Conservation (phyloP, 2,888 invertebrate genomes). For the Pogonocherus hispidulus region DNA sequence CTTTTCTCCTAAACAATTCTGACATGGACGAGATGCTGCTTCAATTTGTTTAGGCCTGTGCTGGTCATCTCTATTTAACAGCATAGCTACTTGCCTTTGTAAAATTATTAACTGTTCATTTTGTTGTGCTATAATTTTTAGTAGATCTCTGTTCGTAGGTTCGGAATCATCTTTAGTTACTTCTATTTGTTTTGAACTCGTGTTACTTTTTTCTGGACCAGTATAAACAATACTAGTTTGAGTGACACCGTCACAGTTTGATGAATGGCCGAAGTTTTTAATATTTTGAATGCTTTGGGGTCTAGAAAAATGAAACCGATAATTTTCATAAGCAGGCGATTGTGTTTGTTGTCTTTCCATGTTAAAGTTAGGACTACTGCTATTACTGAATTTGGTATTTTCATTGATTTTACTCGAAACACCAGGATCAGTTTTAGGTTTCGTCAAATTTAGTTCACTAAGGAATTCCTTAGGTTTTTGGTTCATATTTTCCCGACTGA, state of each 20-base stretch:
- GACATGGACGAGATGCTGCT: slow-evolving; percentile 48
- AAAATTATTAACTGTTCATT: slow-evolving; percentile 77
- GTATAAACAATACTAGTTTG: slow-evolving; percentile 36
- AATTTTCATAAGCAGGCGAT: background rate
- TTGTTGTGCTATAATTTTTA: slow-evolving; percentile 74
- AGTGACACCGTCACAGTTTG: slow-evolving; percentile 45
- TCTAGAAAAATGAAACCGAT: background rate
- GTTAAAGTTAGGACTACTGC: background rate
- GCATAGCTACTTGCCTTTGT: slow-evolving; percentile 76
- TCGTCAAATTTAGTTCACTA: background rate
- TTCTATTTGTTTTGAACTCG: slow-evolving; percentile 34
- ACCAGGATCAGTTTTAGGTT: background rate
- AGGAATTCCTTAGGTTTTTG: background rate
- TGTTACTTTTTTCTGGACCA: slow-evolving; percentile 2
- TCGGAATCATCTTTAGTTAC: slow-evolving; percentile 62
- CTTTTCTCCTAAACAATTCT: slow-evolving; percentile 28
- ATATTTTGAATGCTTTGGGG: background rate
- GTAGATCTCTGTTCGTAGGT: slow-evolving; percentile 73
- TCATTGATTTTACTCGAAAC: background rate
- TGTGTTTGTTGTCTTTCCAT: background rate
- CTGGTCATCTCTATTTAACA: slow-evolving; percentile 64
- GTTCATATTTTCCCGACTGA: background rate
- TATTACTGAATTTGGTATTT: background rate
- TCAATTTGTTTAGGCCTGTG: slow-evolving; percentile 56
- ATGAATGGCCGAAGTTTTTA: slow-evolving; percentile 4